Evolutionary conservation across 2,113 vertebrate species (phyloP).

Genomic region (Hemiscyllium ocellatum): DNA sequence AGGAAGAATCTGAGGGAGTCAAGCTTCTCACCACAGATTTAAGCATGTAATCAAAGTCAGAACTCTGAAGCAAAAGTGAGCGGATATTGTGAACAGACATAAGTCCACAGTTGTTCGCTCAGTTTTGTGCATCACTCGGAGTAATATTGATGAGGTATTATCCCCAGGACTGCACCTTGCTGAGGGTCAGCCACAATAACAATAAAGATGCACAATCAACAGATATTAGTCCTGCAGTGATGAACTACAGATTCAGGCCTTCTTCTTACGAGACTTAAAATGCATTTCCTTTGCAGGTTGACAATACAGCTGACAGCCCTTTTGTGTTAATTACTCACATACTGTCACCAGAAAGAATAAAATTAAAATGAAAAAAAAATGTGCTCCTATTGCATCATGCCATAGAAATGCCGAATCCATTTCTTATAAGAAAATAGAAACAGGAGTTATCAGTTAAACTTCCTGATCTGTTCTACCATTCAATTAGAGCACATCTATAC

Average conservation of each 20-base stretch:
- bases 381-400: neutral
- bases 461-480: neutral
- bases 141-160: neutral
- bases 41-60: neutral
- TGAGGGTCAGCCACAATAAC: neutral
- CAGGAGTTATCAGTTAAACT: neutral
- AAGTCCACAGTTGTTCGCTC: neutral
- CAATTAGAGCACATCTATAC: neutral
- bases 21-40: neutral
- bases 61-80: neutral
- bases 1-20: neutral
- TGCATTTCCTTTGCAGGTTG: neutral
- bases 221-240: neutral
- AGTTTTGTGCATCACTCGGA: neutral
- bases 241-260: neutral
- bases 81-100: neutral
- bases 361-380: neutral
- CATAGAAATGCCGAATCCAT: neutral
- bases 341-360: neutral
- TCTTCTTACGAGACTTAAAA: neutral
- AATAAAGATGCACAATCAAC: neutral
- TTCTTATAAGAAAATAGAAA: neutral
- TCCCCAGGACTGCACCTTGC: neutral
- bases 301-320: neutral
- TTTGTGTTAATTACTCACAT: neutral